These are phyloP conservation scores for Chaitophorus viminalis DNA, from an alignment of 2,888 invertebrate species.

Conservation along the genomic window DNA sequence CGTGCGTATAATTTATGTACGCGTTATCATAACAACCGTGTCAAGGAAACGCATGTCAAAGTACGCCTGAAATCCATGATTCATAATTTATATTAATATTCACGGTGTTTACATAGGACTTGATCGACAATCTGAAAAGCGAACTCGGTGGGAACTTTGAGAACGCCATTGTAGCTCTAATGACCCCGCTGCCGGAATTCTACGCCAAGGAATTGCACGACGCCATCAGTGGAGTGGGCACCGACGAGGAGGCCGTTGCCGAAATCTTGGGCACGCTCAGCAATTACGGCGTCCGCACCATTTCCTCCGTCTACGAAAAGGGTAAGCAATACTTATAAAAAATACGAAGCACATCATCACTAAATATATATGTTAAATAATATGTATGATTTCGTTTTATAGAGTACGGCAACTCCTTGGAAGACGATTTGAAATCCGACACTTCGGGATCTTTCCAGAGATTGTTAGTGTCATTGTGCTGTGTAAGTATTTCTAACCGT, in stretches of 20 bases:
- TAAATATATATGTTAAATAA: too few relatives aligned
- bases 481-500: slow-evolving; percentile 67
- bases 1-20: too few relatives aligned
- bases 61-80: background rate
- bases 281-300: slow-evolving; percentile 68
- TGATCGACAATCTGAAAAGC: slow-evolving; percentile 68
- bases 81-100: too few relatives aligned
- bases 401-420: slow-evolving; percentile 85
- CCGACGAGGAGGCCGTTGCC: slow-evolving; percentile 68
- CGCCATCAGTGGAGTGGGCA: slow-evolving; percentile 70
- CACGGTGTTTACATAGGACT: too few relatives aligned
- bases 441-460: slow-evolving; percentile 96
- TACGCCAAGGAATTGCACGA: slow-evolving; percentile 69
- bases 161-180: slow-evolving; percentile 69
- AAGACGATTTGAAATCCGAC: slow-evolving; percentile 88
- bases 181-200: slow-evolving; percentile 69
- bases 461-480: slow-evolving; percentile 85
- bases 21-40: background rate
- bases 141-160: slow-evolving; percentile 70
- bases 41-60: background rate
- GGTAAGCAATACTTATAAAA: slow-evolving; percentile 64
- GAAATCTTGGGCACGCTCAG: slow-evolving; percentile 70
- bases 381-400: slow-evolving; percentile 65
- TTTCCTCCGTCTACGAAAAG: slow-evolving; percentile 66
- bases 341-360: background rate